These are phyloP conservation scores for Gymnoscopelus microlampas DNA, from an alignment of 2,797 vertebrate genomes.

Conservation along the genomic window DNA sequence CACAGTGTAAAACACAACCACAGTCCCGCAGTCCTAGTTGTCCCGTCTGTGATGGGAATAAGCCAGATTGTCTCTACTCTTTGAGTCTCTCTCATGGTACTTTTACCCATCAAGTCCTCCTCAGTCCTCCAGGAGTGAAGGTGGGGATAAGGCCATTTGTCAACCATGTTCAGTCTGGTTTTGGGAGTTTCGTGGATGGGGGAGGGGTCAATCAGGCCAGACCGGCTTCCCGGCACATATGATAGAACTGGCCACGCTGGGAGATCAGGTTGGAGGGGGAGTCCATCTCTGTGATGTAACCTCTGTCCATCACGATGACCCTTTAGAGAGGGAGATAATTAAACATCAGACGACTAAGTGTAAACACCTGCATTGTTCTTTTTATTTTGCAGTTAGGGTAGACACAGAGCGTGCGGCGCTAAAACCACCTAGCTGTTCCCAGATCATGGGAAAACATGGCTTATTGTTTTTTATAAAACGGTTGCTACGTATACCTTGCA, in stretches of 20 bases:
- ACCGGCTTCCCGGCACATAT: conserved; percentile 84
- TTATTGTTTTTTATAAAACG: too few species aligned
- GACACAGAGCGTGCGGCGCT: too few species aligned
- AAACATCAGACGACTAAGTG: too few species aligned
- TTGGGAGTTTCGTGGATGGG: neutral
- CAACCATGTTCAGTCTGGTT: neutral
- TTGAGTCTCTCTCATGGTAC: neutral
- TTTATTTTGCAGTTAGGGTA: too few species aligned
- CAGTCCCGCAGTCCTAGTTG: neutral
- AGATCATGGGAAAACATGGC: too few species aligned
- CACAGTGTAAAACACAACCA: neutral
- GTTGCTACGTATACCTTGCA: too few species aligned
- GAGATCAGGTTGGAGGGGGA: conserved; percentile 78
- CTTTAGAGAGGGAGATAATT: conserved; percentile 60
- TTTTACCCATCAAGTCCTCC: neutral
- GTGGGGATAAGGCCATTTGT: neutral
- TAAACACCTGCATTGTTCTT: too few species aligned
- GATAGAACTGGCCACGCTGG: conserved; percentile 83
- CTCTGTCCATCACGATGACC: conserved; percentile 87
- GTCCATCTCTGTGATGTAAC: conserved; percentile 83
- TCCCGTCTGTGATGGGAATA: neutral
- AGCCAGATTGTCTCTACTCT: neutral
- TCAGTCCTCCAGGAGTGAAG: neutral
- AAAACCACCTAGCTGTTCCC: too few species aligned
- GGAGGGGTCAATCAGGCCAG: conserved; percentile 55